Base-by-base conservation (phyloP, 2,797 vertebrate genomes). In the Eleutherodactylus coqui region DNA sequence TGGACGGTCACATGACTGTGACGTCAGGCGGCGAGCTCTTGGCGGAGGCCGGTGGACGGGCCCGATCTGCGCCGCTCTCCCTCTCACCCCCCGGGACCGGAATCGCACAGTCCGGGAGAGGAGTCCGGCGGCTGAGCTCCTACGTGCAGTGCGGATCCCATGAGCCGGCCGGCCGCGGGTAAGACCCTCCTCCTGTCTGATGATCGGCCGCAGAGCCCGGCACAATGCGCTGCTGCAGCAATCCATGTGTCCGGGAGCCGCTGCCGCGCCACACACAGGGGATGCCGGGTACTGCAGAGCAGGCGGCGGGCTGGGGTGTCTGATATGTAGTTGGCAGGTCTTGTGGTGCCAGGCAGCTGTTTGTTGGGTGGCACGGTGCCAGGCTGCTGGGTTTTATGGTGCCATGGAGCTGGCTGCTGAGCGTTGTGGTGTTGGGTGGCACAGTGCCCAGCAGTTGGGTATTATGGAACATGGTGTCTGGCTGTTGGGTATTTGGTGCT, bases 21-120 rank as follows among this genome's bases (percentile, higher is more conserved):
- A 78, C 76, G 76, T 78, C 76, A 78, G 76, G 55, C 51, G n/a
- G 55, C 27, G 83, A 29, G 38, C 69, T 77, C 43, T 84, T 84
- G 38, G 55, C 43, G 55, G 70, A 49, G 82, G 70, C 70, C 55
- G 81, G 64, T 69, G 29, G 62, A 49, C 34, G 64, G 72, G 72
- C 53, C 82, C 49, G 55, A 14, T 55, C 55, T 75, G 67, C 10
- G 14, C 81, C 32, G 70, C n/a, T 55, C 70, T 38, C 9, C 32
- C 5, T 27, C 17, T 58, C 34, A 41, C 16, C 34, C 1, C 5
- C 53, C 34, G 24, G 29, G 29, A 55, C 75, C 17, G n/a, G 55
- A 45, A 64, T 7, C 32, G 60, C 53, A 49, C 41, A 19, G 72
- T 27, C 72, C 45, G 58, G 75, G 82, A 47, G 38, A 77, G 43